phyloP scores from a whole-genome alignment of 1,140 invertebrate species.

The Drosophila prosaltans region DNA sequence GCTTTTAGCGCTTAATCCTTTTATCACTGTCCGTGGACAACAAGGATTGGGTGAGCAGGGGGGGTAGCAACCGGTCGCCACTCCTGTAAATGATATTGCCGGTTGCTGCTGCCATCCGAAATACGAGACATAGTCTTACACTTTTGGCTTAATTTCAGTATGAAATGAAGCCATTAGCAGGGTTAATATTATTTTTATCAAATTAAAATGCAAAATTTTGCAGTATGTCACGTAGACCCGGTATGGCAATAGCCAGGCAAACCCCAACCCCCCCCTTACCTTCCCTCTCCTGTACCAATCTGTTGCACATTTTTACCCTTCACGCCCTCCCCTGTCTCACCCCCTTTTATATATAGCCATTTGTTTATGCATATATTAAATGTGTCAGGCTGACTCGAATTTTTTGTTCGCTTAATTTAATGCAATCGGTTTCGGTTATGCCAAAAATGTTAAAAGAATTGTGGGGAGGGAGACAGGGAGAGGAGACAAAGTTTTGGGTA shows the following conservation, averaged over 20 bases:
- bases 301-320: slow-evolving; percentile 51
- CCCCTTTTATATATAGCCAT: slow-evolving; percentile 70
- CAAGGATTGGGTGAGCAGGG: slow-evolving; percentile 11
- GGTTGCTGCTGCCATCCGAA: slow-evolving; percentile 48
- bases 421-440: slow-evolving; percentile 45
- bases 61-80: background rate
- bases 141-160: slow-evolving; percentile 31
- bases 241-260: slow-evolving; percentile 19
- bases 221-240: slow-evolving; percentile 55
- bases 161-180: slow-evolving; percentile 75
- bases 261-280: too few species aligned
- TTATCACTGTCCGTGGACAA: slow-evolving; percentile 56
- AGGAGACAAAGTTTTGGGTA: background rate
- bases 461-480: background rate
- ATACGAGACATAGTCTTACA: slow-evolving; percentile 53
- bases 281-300: background rate
- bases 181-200: slow-evolving; percentile 78
- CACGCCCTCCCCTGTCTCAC: background rate
- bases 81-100: slow-evolving; percentile 55
- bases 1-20: slow-evolving; percentile 75
- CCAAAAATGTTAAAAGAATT: slow-evolving; percentile 21
- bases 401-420: slow-evolving; percentile 66
- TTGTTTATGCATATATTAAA: slow-evolving; percentile 68
- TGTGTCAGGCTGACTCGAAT: slow-evolving; percentile 46
- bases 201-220: slow-evolving; percentile 74